phyloP scores from a whole-genome alignment of 2,797 vertebrate genomes.

The Pseudopleuronectes americanus region DNA sequence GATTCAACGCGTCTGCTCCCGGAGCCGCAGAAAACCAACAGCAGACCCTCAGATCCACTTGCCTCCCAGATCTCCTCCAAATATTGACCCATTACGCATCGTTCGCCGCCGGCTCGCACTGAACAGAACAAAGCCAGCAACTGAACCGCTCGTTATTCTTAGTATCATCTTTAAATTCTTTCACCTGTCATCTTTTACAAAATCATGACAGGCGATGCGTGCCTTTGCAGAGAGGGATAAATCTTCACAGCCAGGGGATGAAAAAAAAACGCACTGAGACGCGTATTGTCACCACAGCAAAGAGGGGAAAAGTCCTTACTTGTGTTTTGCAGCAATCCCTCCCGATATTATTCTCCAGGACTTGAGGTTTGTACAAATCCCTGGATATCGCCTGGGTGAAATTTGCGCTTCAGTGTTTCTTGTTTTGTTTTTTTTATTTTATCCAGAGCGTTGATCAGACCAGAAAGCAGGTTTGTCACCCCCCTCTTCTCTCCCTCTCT shows the following conservation, averaged over 20 bases:
- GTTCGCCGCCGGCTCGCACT: conserved; percentile 28
- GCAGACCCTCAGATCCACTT: conserved; percentile 46
- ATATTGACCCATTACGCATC: conserved; percentile 70
- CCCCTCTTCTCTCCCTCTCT: conserved; percentile 61
- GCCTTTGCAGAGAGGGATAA: conserved; percentile 22
- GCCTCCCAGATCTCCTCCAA: conserved; percentile 55
- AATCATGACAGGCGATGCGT: not conserved
- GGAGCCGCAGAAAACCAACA: conserved; percentile 59
- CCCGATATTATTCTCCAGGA: conserved; percentile 66
- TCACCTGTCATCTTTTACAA: conserved; percentile 30
- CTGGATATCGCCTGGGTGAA: conserved; percentile 43
- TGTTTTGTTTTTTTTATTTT: conserved; percentile 30
- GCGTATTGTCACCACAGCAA: conserved; percentile 46
- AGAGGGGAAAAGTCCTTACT: conserved; percentile 79
- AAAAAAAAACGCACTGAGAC: conserved; percentile 15
- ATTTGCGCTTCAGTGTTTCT: conserved; percentile 31
- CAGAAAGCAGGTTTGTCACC: conserved; percentile 64
- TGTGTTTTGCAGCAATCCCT: conserved; percentile 71
- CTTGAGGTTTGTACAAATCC: conserved; percentile 73
- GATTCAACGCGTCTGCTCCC: conserved; percentile 53
- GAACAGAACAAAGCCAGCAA: conserved; percentile 29
- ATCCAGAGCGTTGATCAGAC: conserved; percentile 69
- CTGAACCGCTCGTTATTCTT: conserved; percentile 18
- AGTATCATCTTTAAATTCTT: not conserved
- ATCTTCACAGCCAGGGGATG: conserved; percentile 14